Base-by-base conservation (phyloP, 30 jellyfish, hydroid and myxozoan genomes). In the Pelagia noctiluca region DNA sequence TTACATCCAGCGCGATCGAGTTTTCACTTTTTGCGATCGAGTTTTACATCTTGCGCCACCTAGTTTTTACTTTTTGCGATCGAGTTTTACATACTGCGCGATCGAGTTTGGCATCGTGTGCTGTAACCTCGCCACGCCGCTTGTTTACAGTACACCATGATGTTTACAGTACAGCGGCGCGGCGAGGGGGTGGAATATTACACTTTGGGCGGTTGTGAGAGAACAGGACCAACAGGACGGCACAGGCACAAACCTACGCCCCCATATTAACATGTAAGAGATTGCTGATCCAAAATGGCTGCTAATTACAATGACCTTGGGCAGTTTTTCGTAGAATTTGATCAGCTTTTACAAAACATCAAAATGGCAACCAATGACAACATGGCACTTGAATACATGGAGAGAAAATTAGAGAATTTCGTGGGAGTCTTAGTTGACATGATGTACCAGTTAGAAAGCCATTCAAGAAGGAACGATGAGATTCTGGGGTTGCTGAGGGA, bases 181-280 rank as follows among this genome's bases (percentile, higher is more conserved):
- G 16, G 57, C 57, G 57, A 42, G 57, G 57, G 57, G 57, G 16
- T 5, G 57, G 57, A 42, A 42, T 5, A 42, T 42, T 16, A 42
- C 57, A 42, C 57, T 42, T 42, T 42, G 57, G 57, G 57, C 16
- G 57, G 57, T 42, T 42, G 57, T 42, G 57, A 42, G 57, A 42
- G 57, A 42, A 42, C 57, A 42, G 57, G 68, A 52, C 7, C 12
- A 42, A 42, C 57, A 42, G 57, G 68, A 52, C 7, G 12, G 26
- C 68, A 52, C 68, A 42, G 68, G 68, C 68, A 52, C 68, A 52
- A 8, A 52, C 68, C 68, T 19, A 3, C 26, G 68, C 68, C 68
- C 12, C 68, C 68, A 3, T 52, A 42, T 42, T 42, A 42, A 42
- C 57, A 42, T 42, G 57, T 16, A 42, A 42, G 57, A 42, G 57